Percentiles rank a stretch among this genome's conserved stretches.
phyloP scores from a whole-genome alignment of 2,797 vertebrate species.

The Craterocephalus amniculus region DNA sequence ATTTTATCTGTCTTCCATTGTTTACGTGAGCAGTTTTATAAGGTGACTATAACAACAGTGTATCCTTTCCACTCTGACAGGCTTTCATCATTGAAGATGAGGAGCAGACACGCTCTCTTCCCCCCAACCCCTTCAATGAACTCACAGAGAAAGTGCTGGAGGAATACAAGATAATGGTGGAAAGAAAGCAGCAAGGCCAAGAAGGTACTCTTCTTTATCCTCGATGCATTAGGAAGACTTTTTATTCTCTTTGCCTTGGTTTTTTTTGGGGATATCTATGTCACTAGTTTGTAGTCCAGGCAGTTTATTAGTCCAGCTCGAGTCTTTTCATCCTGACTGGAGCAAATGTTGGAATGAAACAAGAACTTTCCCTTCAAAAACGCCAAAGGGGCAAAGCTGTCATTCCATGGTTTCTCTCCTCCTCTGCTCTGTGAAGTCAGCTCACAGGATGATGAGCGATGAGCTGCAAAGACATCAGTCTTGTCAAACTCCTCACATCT shows the following conservation, averaged over 20 bases:
- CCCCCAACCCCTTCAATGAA: slow-evolving; percentile 94
- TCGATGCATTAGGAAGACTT: not conserved
- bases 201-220: slow-evolving; percentile 79
- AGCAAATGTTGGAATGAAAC: slow-evolving; percentile 29
- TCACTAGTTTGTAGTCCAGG: slow-evolving; percentile 2
- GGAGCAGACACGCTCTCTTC: slow-evolving; percentile 86
- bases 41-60: not conserved
- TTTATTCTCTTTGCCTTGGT: slow-evolving; percentile 3
- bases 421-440: slow-evolving; percentile 34
- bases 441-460: slow-evolving; percentile 41
- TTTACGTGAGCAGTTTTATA: not conserved
- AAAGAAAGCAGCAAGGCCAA: slow-evolving; percentile 87
- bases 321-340: slow-evolving; percentile 15
- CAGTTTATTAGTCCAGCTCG: slow-evolving; percentile 25
- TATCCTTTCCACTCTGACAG: slow-evolving; percentile 66
- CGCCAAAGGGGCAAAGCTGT: slow-evolving; percentile 23
- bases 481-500: slow-evolving; percentile 34
- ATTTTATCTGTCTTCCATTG: not conserved
- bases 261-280: slow-evolving; percentile 3
- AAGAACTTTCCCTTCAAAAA: slow-evolving; percentile 29
- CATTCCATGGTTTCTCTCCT: slow-evolving; percentile 25
- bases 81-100: slow-evolving; percentile 91
- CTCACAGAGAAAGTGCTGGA: slow-evolving; percentile 89
- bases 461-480: slow-evolving; percentile 48
- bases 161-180: slow-evolving; percentile 89